Conservation (phyloP, 2,113 vertebrate species). For the Syrmaticus mikado region DNA sequence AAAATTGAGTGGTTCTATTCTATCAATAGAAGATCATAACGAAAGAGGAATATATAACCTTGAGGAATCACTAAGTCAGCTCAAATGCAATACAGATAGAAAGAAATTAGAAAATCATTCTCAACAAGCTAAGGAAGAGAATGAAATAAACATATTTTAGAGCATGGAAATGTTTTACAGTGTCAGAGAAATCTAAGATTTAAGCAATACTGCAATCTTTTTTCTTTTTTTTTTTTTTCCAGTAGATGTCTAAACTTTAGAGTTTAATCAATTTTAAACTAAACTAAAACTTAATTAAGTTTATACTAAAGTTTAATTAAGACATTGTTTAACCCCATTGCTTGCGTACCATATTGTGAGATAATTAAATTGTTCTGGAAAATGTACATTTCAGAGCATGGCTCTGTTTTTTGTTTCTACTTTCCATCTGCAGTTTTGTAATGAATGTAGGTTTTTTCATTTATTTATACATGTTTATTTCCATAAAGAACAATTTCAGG, state of each 20-base stretch:
- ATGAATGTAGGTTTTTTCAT: neutral
- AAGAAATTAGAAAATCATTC: neutral
- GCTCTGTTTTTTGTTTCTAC: neutral
- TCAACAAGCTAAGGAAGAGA: neutral
- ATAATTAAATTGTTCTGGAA: neutral
- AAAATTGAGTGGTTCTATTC: neutral
- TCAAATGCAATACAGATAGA: neutral
- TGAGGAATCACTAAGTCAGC: neutral
- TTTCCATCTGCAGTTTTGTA: neutral
- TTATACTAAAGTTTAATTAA: neutral
- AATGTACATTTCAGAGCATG: neutral
- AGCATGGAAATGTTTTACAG: neutral
- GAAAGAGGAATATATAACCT: neutral
- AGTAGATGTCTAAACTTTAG: neutral
- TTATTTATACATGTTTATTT: neutral
- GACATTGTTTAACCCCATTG: neutral
- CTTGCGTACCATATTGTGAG: neutral
- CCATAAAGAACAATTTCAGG: neutral
- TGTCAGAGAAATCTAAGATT: neutral
- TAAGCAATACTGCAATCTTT: neutral
- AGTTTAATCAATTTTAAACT: no score
- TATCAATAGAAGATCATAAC: neutral
- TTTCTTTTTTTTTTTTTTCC: neutral
- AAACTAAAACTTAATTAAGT: no score
- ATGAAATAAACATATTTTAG: neutral